A percentile compares a stretch with the other conserved stretches of the same genome.
These are phyloP conservation scores for Tipula unca DNA, from an alignment of 2,888 invertebrate species.

Conservation along the genomic window DNA sequence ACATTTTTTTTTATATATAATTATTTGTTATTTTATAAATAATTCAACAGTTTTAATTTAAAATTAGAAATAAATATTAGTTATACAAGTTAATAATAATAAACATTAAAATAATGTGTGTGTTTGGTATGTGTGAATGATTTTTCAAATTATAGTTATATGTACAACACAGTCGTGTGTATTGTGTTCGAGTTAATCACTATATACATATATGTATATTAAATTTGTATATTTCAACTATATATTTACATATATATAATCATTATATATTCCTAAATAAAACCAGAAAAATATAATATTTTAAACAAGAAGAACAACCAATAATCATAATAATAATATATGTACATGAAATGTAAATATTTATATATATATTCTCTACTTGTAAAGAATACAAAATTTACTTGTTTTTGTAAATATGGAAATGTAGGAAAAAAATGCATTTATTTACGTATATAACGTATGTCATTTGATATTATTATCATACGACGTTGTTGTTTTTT, in stretches of 20 bases:
- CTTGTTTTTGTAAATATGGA: background rate
- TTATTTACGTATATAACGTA: background rate
- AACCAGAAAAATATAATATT: background rate
- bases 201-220: background rate
- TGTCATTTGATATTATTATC: conserved; percentile 8
- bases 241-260: no score
- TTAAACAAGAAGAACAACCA: conserved; percentile 8
- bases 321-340: background rate
- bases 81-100: conserved; percentile 14
- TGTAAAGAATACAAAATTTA: background rate
- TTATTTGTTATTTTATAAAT: conserved; percentile 8
- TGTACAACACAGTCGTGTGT: background rate
- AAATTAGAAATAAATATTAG: background rate
- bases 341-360: background rate
- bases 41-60: background rate
- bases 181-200: no score
- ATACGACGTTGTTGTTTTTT: background rate
- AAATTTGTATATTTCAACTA: background rate
- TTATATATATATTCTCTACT: conserved; percentile 1
- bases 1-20: background rate
- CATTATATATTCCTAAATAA: background rate
- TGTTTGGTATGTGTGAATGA: background rate
- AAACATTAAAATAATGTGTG: background rate
- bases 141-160: background rate
- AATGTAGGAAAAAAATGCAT: background rate